Base-by-base conservation (phyloP, 2,797 vertebrate genomes). In the Thaleichthys pacificus region DNA sequence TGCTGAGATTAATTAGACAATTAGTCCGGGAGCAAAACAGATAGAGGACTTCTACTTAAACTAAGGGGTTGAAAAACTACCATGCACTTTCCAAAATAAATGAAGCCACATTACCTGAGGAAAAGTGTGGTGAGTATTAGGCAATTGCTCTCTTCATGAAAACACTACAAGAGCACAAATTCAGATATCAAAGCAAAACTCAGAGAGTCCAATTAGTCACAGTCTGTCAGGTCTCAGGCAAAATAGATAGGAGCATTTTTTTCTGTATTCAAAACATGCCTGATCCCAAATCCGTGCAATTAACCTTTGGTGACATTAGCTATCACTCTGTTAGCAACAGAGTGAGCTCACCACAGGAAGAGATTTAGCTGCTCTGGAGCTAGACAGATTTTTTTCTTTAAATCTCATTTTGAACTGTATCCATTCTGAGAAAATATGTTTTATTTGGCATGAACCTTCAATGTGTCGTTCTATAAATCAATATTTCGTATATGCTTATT, bases 1-100 rank as follows among this genome's bases (percentile, higher is more conserved):
- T 56, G 56, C 22, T 32, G 30, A 56, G 60, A 72, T 72, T 60
- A 60, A 77, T 61, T 19, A 60, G 47, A n/a, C 28, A 68, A 63
- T 68, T 56, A 19, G 61, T 60, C n/a, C 21, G 71, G 35, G 6
- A 5, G 22, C 15, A 26, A 61, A 70, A 58, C n/a, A 32, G 22
- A 63, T 47, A 38, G 63, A 24, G 42, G 38, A 42, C 6, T 15
- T 26, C 5, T 47, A 49, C 35, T 66, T 66, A 24, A 49, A 58
- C 56, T 58, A 58, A 9, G 21, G 19, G 35, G 21, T 8, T 17
- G 11, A n/a, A 47, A 15, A 49, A 38, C 4, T 15, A 66, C 21
- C 21, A 19, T 2, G 11, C 9, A 21, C 9, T n/a, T 65, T 35
- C 14, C 28, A n/a, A 63, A 4, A 60, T 26, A 61, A 24, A 61